These are phyloP conservation scores for Dryoscopus gambensis DNA, from an alignment of 2,113 vertebrate species.

Conservation along the genomic window DNA sequence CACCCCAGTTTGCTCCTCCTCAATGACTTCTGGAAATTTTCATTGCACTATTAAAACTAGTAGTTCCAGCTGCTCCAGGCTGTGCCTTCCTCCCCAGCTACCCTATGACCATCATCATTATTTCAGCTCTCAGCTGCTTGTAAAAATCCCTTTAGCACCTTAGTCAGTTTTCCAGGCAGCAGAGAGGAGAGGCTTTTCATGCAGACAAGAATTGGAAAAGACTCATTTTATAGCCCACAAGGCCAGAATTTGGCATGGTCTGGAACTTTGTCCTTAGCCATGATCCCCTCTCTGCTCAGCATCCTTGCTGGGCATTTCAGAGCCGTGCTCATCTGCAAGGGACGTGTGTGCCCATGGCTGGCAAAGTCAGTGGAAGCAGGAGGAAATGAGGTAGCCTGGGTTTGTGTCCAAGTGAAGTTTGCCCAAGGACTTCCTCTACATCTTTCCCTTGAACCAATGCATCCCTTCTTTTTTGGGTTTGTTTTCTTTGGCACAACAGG, in stretches of 20 bases:
- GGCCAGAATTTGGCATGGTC: neutral
- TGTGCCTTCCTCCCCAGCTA: neutral
- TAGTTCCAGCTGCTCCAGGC: neutral
- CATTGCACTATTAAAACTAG: neutral
- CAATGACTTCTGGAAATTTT: neutral
- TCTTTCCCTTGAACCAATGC: neutral
- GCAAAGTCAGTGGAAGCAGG: neutral
- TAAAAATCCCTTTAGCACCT: neutral
- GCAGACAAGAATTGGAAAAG: neutral
- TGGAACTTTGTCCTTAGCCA: neutral
- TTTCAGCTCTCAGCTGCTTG: neutral
- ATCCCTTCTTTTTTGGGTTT: neutral
- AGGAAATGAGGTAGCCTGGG: neutral
- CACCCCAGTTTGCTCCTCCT: neutral
- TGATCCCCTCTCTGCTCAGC: neutral
- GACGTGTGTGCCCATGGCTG: fast-evolving
- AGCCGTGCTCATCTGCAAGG: neutral
- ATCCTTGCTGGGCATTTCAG: fast-evolving
- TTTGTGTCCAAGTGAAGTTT: neutral
- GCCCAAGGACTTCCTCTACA: neutral
- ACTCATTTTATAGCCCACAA: neutral
- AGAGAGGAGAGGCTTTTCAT: neutral
- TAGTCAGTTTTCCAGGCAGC: neutral
- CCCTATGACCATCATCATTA: neutral
- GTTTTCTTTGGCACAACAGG: neutral